Percentiles rank a stretch among this genome's conserved stretches.
phyloP scores from a whole-genome alignment of 2,888 invertebrate genomes.

The Machimus rusticus region DNA sequence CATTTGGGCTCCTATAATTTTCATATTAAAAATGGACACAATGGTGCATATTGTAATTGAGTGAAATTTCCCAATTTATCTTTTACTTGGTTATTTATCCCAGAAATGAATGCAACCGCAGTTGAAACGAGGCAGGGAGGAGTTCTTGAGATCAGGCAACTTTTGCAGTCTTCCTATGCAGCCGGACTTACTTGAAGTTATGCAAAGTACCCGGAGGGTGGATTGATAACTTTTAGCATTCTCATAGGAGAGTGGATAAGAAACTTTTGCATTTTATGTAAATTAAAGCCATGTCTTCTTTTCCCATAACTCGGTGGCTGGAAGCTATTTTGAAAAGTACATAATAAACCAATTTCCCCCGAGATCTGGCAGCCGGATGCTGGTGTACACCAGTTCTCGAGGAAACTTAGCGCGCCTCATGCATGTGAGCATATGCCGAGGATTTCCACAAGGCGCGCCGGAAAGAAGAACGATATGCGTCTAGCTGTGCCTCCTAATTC shows the following conservation, averaged over 20 bases:
- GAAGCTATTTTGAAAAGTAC: conserved; percentile 47
- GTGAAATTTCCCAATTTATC: background rate
- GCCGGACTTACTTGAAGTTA: conserved; percentile 42
- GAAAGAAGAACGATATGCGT: background rate
- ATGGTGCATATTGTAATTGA: background rate
- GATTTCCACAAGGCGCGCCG: background rate
- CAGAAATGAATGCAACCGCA: background rate
- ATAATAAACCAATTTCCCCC: conserved; percentile 47
- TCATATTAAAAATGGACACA: background rate
- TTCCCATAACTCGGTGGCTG: conserved; percentile 37
- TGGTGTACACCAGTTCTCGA: background rate
- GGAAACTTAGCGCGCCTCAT: background rate
- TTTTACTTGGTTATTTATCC: background rate
- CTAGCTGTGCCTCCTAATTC: background rate
- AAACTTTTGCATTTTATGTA: conserved; percentile 47
- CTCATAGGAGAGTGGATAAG: conserved; percentile 38
- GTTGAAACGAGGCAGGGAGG: background rate
- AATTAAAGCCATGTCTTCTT: conserved; percentile 47
- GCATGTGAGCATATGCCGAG: background rate
- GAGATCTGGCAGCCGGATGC: conserved; percentile 12
- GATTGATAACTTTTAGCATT: conserved; percentile 36
- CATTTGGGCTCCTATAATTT: background rate
- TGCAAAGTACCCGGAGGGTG: conserved; percentile 45
- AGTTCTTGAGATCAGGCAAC: background rate
- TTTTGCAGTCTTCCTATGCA: background rate